Evolutionary conservation across 2,888 invertebrate species (phyloP), one percentile per base, ranked within the genome.

Genomic region (Notodonta dromedarius): DNA sequence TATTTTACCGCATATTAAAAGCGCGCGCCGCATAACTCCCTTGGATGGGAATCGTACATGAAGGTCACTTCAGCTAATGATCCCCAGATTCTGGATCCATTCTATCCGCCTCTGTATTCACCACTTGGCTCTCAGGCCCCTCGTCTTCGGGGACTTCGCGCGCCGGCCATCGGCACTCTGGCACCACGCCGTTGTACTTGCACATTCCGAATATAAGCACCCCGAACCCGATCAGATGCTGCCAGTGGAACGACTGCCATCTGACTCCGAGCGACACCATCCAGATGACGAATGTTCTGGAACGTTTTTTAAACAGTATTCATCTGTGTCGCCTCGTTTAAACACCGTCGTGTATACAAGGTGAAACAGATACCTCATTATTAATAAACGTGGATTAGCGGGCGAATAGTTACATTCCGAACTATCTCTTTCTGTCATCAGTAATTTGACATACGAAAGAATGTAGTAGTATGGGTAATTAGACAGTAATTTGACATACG

Each of bases 271-370:
- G 91, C 0, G 97, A 96, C 59, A 97, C 95, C 64, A 95, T 90
- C 98, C 98, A 99, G 78, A 99, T 97, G n/a, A 98, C 95, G 55
- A 98, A 93, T 0, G 98, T 98, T 69, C 98, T 94, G 71, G 42
- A 42, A 42, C 8, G 8, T 42, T 42, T 1, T 7, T 42, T 1
- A 24, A 24, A 24, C 24, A 24, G 24, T 39, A 39, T 4, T 39
- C 39, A 39, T 39, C 6, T 8, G 8, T 39, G 39, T 39, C 7
- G 6, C 39, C 1, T 24, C 24, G 24, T 2, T 24, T 24, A 24
- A 24, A 24, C 24, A 24, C 24, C 1, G 24, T 24, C 1, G 24
- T 24, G 24, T 24, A 24, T 24, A 24, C 24, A 24, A 24, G 24
- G 24, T 24, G 1, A 24, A 24, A 24, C 24, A n/a, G n/a, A n/a